Evolutionary conservation across 2,797 vertebrate genomes (phyloP), one percentile per base, ranked within the genome.

Genomic region (Pseudochromis fuscus): DNA sequence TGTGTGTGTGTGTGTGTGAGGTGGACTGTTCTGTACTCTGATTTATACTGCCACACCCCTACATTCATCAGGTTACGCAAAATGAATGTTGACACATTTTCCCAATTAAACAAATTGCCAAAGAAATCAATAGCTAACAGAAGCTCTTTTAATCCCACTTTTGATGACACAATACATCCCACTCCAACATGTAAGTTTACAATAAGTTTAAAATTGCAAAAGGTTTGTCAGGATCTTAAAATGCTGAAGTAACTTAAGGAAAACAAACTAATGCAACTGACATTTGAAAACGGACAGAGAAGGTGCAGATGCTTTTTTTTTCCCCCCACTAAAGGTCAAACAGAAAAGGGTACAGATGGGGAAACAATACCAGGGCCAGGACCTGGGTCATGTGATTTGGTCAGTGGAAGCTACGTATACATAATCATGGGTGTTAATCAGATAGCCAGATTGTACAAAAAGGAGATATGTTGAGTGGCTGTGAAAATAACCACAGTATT

Each of bases 301-400:
- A 13, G 27, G 44, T 64, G 56, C 21, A 55, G 53, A 59, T 56
- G 21, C 27, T 24, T 77, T 69, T 80, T 50, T 49, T 23, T 46
- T 24, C 16, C 19, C 19, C 19, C 16, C 50, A 42, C 27, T 8
- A 85, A 74, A 80, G 58, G 77, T 83, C 73, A 75, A 67, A 81
- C 51, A 53, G 44, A 68, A 74, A 79, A 61, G 50, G 49, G 12
- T 19, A 66, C 19, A 68, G 25, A 37, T 55, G 57, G n/a, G 37
- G 77, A 37, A 64, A 82, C 31, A 75, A 53, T 38, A 53, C 2
- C 40, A 59, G 50, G 45, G 50, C 25, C 27, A n/a, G n/a, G n/a
- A 15, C 59, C 19, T 25, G 15, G 30, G 65, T 23, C 52, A 65
- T 67, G 45, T 58, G 62, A 77, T 53, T 4, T 28, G 31, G 45